phyloP scores from a whole-genome alignment of 2,797 vertebrate genomes.

The Danio choprae region DNA sequence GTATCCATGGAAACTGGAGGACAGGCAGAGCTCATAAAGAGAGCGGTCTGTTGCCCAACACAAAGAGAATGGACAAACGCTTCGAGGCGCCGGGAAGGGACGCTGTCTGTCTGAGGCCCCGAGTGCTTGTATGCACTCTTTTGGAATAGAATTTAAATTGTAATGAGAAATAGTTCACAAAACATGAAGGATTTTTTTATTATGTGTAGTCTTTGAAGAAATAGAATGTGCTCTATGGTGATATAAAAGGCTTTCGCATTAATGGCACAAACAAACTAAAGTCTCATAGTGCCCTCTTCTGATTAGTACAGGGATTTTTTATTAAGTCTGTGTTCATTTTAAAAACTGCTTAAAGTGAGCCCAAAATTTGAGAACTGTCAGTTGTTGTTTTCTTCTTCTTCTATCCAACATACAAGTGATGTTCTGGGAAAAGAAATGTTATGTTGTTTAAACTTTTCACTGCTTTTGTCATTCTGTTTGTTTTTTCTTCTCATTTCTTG shows the following conservation, averaged over 20 bases:
- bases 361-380: background rate
- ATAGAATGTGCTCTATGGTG: background rate
- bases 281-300: slow-evolving; percentile 26
- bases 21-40: slow-evolving; percentile 68
- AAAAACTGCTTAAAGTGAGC: background rate
- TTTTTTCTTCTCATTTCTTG: too few relatives aligned
- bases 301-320: slow-evolving; percentile 5
- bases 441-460: too few relatives aligned
- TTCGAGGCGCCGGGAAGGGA: slow-evolving; percentile 54
- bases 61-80: slow-evolving; percentile 52
- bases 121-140: background rate
- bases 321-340: background rate
- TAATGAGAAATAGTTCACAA: background rate
- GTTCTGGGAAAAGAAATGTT: background rate
- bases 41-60: slow-evolving; percentile 64
- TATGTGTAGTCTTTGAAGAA: background rate
- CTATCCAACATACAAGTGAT: background rate
- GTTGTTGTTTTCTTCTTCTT: background rate
- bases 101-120: background rate
- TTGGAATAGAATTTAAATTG: background rate
- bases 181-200: background rate
- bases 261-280: slow-evolving; percentile 1
- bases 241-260: slow-evolving; percentile 22
- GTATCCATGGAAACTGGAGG: slow-evolving; percentile 83
- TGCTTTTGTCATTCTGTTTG: too few relatives aligned